Evolutionary conservation across 2,888 invertebrate genomes (phyloP).

Genomic region (Aradus depressus): DNA sequence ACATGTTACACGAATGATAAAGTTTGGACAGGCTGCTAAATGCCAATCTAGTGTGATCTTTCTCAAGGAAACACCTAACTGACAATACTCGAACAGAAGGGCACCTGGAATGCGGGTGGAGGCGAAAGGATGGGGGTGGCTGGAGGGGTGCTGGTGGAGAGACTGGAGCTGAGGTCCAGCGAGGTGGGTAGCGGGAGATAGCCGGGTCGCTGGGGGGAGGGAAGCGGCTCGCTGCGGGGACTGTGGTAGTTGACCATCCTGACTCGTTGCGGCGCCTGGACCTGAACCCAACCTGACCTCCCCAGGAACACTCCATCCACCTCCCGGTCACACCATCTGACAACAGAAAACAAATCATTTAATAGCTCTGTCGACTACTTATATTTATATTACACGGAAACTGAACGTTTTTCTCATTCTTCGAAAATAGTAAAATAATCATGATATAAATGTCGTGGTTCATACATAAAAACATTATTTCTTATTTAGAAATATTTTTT

Average conservation of each 20-base stretch:
- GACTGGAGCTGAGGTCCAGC: conserved; percentile 23
- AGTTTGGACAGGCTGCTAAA: too few relatives aligned
- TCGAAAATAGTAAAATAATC: too few relatives aligned
- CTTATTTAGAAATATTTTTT: too few relatives aligned
- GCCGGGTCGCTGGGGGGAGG: conserved; percentile 30
- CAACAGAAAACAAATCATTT: neutral
- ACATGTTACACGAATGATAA: too few relatives aligned
- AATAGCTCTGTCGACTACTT: neutral
- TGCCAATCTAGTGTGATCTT: too few relatives aligned
- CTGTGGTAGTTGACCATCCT: conserved; percentile 45
- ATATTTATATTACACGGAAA: too few relatives aligned
- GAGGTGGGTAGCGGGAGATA: conserved; percentile 36
- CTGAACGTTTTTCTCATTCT: too few relatives aligned
- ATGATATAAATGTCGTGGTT: too few relatives aligned
- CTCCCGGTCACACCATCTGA: conserved; percentile 46
- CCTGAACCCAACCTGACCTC: conserved; percentile 44
- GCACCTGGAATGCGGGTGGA: conserved; percentile 57
- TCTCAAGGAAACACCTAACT: too few relatives aligned
- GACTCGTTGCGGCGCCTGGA: conserved; percentile 39
- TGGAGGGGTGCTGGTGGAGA: conserved; percentile 48
- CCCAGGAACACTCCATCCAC: conserved; percentile 48
- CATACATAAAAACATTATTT: too few relatives aligned
- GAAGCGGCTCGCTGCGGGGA: conserved; percentile 37
- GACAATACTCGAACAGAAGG: neutral
- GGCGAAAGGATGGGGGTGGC: conserved; percentile 58